Evolutionary conservation across 2,797 vertebrate genomes (phyloP).

Genomic region (Coendou prehensilis): DNA sequence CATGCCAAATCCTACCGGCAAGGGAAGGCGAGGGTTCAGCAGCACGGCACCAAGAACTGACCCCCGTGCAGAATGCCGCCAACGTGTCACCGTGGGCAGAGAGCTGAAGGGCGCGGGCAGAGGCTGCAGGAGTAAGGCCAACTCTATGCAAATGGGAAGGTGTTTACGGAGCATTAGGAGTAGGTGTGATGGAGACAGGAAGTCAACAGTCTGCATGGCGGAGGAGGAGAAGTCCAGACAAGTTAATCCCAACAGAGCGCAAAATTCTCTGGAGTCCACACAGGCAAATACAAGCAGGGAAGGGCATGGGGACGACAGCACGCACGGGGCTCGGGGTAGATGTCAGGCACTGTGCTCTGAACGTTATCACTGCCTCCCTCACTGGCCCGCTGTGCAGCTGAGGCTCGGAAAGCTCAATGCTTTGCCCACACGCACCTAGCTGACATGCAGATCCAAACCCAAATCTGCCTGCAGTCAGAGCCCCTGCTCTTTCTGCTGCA

Average conservation of each 20-base stretch:
- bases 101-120: conserved; percentile 35
- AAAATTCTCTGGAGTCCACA: conserved; percentile 62
- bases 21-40: not conserved
- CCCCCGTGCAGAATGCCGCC: not conserved
- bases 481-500: not conserved
- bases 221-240: not conserved
- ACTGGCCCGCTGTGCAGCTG: not conserved
- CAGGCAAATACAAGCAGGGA: not conserved
- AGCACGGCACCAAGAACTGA: not conserved
- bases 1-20: not conserved
- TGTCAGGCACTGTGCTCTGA: not conserved
- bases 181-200: conserved; percentile 32
- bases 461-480: not conserved
- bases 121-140: conserved; percentile 9
- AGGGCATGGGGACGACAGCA: not conserved
- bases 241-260: conserved; percentile 37
- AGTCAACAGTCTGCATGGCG: conserved; percentile 22
- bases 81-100: not conserved
- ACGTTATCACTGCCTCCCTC: not conserved
- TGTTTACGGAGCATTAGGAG: conserved; percentile 7
- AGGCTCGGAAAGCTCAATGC: conserved; percentile 2
- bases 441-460: conserved; percentile 21
- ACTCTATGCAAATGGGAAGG: conserved; percentile 19
- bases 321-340: not conserved
- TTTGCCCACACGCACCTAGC: not conserved